Evolutionary conservation across 2,113 vertebrate species (phyloP), one percentile per base, ranked within the genome.

Genomic region (Micromys minutus): DNA sequence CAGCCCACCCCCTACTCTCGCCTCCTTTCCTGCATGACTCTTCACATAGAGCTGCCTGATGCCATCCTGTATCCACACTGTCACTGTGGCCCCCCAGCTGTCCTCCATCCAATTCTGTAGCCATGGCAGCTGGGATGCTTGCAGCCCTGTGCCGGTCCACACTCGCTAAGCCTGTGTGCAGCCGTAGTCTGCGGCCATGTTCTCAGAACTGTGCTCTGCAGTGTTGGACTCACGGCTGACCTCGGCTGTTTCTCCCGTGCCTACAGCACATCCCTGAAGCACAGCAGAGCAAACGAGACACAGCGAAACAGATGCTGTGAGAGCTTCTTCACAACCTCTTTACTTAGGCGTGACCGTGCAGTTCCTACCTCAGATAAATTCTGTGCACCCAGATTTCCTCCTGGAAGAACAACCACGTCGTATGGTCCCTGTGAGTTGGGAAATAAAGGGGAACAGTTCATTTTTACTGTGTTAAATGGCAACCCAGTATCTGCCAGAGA

Each of bases 311-410:
- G 12, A 88, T 17, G 77, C 24, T n/a, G 7, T 34, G 50, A 50
- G 45, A 4, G 47, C 36, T 84, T 77, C 52, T 26, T 52, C 10
- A 89, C 13, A 24, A 5, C 13, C 16, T 21, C 17, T 24, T 22
- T 26, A n/a, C 47, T 29, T 8, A 79, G 4, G 19, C 15, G 1
- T 47, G 17, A 34, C 1, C 0, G 22, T 63, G 55, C 1, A 50
- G 83, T 85, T 90, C 97, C 99, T 98, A 99, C 99, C 99, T 99
- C 99, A 21, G 98, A 99, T 95, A 99, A 98, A 97, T 99, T 99
- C 94, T 99, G 99, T n/a, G 99, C 99, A 29, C 99, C 99, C 90
- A 99, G 98, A 90, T 99, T 99, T 26, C 99, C 99, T 89, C 99
- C 99, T 39, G 99, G 99, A 47, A 99, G 98, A 79, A 99, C 98